Conservation (phyloP, 2,888 invertebrate genomes). For the Acrocera orbiculus region DNA sequence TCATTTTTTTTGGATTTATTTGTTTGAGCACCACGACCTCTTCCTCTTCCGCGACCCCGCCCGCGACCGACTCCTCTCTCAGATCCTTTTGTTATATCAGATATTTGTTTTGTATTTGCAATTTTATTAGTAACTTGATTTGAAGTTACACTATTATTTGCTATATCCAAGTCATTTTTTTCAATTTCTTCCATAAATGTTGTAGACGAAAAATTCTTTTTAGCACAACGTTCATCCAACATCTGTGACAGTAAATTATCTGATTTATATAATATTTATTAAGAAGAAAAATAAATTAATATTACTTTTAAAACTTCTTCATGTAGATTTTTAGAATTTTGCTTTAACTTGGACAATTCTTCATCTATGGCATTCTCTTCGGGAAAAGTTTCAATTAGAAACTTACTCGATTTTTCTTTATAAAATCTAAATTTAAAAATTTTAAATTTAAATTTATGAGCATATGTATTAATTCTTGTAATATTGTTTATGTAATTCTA, state of each 20-base stretch:
- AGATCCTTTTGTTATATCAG: constrained; percentile 13
- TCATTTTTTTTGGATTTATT: constrained; percentile 17
- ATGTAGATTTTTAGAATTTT: constrained; percentile 12
- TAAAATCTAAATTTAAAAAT: constrained; percentile 34
- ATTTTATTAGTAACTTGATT: constrained; percentile 2
- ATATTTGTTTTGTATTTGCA: constrained; percentile 1
- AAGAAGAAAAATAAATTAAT: neutral
- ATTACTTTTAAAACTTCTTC: constrained; percentile 8
- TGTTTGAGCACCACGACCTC: constrained; percentile 17
- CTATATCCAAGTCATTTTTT: constrained; percentile 30
- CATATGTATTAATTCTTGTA: neutral
- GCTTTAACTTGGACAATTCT: constrained; percentile 33
- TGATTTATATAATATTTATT: too few species aligned
- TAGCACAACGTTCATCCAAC: constrained; percentile 10
- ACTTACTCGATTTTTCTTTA: constrained; percentile 32
- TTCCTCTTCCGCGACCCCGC: constrained; percentile 14
- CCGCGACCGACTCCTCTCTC: constrained; percentile 21
- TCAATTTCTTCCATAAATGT: constrained; percentile 30
- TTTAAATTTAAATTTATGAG: neutral
- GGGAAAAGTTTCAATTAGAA: constrained; percentile 34
- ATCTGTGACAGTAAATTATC: constrained; percentile 4
- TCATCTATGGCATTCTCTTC: constrained; percentile 33
- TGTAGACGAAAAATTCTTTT: constrained; percentile 3
- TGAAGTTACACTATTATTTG: neutral
- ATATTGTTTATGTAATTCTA: neutral